Conservation (phyloP, 2,113 vertebrate species). For the Tamias sibiricus region DNA sequence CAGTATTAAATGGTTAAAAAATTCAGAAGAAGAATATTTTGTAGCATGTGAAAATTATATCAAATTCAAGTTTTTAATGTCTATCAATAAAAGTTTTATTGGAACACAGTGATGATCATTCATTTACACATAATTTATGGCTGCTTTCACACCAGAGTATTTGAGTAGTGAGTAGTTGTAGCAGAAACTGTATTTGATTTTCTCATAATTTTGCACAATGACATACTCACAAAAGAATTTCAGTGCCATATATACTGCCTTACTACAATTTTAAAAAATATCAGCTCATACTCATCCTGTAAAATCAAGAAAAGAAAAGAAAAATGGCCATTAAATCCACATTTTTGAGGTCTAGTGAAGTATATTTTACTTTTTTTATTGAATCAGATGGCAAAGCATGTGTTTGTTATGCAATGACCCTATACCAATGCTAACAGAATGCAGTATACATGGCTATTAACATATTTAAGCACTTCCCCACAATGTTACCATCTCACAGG, state of each 20-base stretch:
- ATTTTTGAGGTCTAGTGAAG: background rate
- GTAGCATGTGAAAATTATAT: constrained; percentile 40
- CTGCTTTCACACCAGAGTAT: background rate
- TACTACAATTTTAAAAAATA: background rate
- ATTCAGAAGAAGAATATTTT: constrained; percentile 27
- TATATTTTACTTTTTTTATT: background rate
- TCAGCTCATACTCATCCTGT: background rate
- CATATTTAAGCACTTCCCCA: background rate
- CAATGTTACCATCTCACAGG: background rate
- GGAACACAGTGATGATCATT: background rate
- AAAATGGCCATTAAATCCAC: background rate
- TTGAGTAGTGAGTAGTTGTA: background rate
- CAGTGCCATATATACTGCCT: background rate
- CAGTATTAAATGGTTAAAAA: constrained; percentile 20
- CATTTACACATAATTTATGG: background rate
- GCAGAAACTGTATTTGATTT: background rate
- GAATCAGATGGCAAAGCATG: background rate
- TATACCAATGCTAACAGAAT: background rate
- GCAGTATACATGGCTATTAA: background rate
- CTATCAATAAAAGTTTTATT: constrained; percentile 64
- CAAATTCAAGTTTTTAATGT: constrained; percentile 52
- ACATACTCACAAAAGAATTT: background rate
- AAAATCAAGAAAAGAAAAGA: background rate
- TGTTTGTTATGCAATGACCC: background rate
- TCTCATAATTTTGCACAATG: background rate